Evolutionary conservation across 2,888 invertebrate species (phyloP).

Genomic region (Nipponacmea schrenckii): DNA sequence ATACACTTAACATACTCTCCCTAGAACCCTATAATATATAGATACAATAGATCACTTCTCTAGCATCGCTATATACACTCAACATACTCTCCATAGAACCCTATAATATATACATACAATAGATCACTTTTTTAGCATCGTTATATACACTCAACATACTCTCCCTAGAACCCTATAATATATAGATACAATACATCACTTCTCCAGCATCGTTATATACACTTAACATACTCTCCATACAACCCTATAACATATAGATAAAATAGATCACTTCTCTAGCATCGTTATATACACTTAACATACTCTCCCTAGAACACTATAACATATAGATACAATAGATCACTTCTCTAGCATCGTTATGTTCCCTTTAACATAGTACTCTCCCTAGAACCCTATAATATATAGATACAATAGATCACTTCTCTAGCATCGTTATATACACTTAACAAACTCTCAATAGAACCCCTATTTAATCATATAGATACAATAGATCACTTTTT

Average conservation of each 20-base stretch:
- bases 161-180: slow-evolving; percentile 73
- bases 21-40: too few relatives aligned
- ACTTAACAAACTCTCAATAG: slow-evolving; percentile 90
- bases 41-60: slow-evolving; percentile 86
- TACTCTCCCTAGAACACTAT: too few relatives aligned
- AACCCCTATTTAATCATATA: slow-evolving; percentile 62
- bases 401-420: slow-evolving; percentile 79
- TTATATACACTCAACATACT: slow-evolving; percentile 96
- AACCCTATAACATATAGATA: slow-evolving; percentile 57
- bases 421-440: slow-evolving; percentile 95
- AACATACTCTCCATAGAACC: slow-evolving; percentile 85
- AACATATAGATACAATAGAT: too few relatives aligned
- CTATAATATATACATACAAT: slow-evolving; percentile 73
- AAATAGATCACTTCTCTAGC: slow-evolving; percentile 87
- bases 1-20: too few relatives aligned
- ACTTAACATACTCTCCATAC: slow-evolving; percentile 90
- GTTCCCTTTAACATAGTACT: too few relatives aligned
- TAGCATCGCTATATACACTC: slow-evolving; percentile 94
- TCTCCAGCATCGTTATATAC: slow-evolving; percentile 95
- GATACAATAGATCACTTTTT: slow-evolving; percentile 86
- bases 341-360: too few relatives aligned
- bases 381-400: slow-evolving; percentile 73
- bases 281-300: slow-evolving; percentile 94
- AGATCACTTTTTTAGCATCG: slow-evolving; percentile 90
- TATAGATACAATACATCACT: slow-evolving; percentile 79